phyloP scores from a whole-genome alignment of 2,797 vertebrate species.

The Channa striata region DNA sequence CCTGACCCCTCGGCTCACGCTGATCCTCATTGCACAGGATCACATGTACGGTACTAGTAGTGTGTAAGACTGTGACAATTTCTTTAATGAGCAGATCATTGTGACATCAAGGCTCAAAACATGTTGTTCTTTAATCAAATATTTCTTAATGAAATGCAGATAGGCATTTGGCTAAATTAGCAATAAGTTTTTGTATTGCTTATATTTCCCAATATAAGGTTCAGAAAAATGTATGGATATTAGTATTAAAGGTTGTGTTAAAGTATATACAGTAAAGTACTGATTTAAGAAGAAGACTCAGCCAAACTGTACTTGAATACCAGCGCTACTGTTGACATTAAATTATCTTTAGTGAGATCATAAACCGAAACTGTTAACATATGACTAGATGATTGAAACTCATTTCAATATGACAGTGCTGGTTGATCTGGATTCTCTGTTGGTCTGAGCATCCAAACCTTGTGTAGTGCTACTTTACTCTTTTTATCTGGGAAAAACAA shows the following conservation, averaged over 20 bases:
- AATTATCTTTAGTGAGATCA: too few relatives aligned
- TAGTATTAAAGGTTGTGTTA: too few relatives aligned
- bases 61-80: background rate
- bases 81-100: background rate
- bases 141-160: too few relatives aligned
- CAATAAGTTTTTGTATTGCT: too few relatives aligned
- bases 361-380: background rate
- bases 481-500: conserved; percentile 51
- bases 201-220: too few relatives aligned
- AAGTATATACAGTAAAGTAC: too few relatives aligned
- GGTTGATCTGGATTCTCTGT: conserved; percentile 33
- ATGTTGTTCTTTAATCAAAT: background rate
- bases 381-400: conserved; percentile 32
- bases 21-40: conserved; percentile 38
- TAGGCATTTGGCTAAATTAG: background rate
- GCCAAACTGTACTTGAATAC: background rate
- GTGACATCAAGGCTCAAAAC: background rate
- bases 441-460: conserved; percentile 9
- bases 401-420: conserved; percentile 3
- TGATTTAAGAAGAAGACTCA: background rate
- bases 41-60: conserved; percentile 1
- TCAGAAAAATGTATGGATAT: too few relatives aligned
- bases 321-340: background rate
- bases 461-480: background rate
- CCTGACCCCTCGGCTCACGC: conserved; percentile 42